Conservation (phyloP, 2,797 vertebrate species). For the Lepilemur septentrionalis region DNA sequence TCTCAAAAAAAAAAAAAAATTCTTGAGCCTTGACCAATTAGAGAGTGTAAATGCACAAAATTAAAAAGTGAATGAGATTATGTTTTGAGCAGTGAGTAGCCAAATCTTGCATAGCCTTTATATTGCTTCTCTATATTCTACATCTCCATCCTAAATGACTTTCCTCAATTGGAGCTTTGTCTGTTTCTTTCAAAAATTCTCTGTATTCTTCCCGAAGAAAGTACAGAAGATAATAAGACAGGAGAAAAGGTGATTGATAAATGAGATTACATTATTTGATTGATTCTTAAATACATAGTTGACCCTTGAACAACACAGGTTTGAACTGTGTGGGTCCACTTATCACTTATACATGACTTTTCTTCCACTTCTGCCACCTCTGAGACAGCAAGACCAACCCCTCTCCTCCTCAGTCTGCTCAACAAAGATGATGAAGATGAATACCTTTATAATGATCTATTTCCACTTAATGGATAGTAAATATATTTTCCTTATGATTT, state of each 20-base stretch:
- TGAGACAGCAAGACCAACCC: not conserved
- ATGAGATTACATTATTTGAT: conserved; percentile 1
- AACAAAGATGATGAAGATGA: not conserved
- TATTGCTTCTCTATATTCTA: conserved; percentile 13
- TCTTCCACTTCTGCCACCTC: not conserved
- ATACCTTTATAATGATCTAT: not conserved
- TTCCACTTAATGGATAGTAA: not conserved
- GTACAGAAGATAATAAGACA: conserved; percentile 10
- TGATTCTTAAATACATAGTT: conserved; percentile 20
- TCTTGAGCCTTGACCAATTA: conserved; percentile 20
- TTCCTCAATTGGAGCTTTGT: not conserved
- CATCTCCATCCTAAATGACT: not conserved
- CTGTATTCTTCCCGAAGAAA: conserved; percentile 1
- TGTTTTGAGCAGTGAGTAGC: not conserved
- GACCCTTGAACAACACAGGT: not conserved
- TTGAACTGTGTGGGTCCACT: not conserved
- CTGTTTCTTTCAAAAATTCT: conserved; percentile 32
- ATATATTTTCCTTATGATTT: not conserved
- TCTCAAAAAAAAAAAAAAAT: not conserved
- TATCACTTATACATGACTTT: not conserved
- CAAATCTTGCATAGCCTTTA: not conserved
- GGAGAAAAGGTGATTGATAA: not conserved
- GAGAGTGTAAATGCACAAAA: not conserved
- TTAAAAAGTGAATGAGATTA: not conserved
- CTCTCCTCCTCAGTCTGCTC: not conserved